Base-by-base conservation (phyloP, 2,113 vertebrate genomes). In the Sapayoa aenigma region DNA sequence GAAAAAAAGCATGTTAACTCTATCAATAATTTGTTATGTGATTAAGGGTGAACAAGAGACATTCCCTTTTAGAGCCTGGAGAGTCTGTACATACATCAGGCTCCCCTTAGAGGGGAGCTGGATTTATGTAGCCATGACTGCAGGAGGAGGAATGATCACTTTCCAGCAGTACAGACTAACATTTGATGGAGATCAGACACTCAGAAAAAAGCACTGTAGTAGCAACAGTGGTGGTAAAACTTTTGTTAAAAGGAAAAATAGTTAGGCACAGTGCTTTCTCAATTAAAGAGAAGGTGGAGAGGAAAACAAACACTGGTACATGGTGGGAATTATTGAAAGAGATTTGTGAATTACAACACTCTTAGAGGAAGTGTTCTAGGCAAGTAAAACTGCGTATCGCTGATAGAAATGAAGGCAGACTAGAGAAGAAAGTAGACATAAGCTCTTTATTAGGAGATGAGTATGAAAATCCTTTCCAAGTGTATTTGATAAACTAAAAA, bases 311-410 rank as follows among this genome's bases (percentile, higher is more conserved):
- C 7, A 44, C 14, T 31, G 28, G 11, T 4, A 47, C 9, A 42
- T 49, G 28, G 3, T 37, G 20, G 33, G 27, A 89, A 63, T 31
- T 19, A 4, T 20, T 68, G 23, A 83, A 72, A 89, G 44, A 72
- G 13, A 37, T 89, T 42, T 59, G 12, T 42, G 24, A 65, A 15
- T 11, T 60, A 18, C 24, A 46, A 35, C 4, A 14, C 27, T 39
- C 23, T 46, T 65, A 44, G 27, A 39, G 55, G 33, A 73, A 84
- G 5, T 8, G 47, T 76, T 91, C 1, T 1, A 79, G 6, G 12
- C 1, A 0, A 59, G 3, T 71, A 37, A 58, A 12, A 15, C 3
- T 47, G 7, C 6, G 4, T n/a, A n/a, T 49, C 13, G 42, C 31
- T 49, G 44, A 6, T 90, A 58, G 46, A 52, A 88, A 49, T 9